Conservation (phyloP, 2,888 invertebrate genomes). For the Amblyteles armatorius region DNA sequence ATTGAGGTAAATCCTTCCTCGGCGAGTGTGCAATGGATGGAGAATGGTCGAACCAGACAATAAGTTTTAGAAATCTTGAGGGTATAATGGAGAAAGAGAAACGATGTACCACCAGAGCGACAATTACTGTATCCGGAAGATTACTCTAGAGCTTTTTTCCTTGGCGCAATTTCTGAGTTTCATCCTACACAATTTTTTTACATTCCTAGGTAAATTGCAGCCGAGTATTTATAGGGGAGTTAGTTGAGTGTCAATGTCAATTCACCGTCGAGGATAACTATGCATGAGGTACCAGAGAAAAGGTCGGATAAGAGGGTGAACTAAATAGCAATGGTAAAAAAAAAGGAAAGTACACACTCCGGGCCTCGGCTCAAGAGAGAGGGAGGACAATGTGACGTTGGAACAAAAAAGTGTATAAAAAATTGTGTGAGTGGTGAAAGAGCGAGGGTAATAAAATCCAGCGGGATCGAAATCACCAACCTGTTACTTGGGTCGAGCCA, state of each 20-base stretch:
- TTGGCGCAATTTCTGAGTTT: background rate
- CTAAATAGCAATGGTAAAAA: slow-evolving; percentile 3
- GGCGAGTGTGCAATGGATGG: no score
- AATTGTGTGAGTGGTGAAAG: slow-evolving; percentile 12
- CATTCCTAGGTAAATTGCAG: background rate
- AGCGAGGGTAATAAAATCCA: slow-evolving; percentile 64
- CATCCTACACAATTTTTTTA: background rate
- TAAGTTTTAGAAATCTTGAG: no score
- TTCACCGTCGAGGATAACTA: background rate
- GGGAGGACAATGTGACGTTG: background rate
- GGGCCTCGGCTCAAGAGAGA: background rate
- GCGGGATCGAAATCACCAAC: slow-evolving; percentile 79
- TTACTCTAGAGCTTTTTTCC: background rate
- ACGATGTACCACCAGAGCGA: background rate
- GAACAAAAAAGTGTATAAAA: slow-evolving; percentile 2
- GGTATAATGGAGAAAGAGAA: background rate
- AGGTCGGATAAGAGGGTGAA: background rate
- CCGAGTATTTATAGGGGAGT: background rate
- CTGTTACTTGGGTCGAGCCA: slow-evolving; percentile 78
- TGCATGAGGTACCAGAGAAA: slow-evolving; percentile 2
- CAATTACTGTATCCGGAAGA: background rate
- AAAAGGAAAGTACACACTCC: background rate
- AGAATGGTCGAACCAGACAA: no score
- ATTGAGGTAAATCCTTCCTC: no score
- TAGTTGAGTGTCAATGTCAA: background rate